Percentiles rank a stretch among this genome's conserved stretches.
phyloP scores from a whole-genome alignment of 2,888 invertebrate genomes.

The Osedax frankpressi region DNA sequence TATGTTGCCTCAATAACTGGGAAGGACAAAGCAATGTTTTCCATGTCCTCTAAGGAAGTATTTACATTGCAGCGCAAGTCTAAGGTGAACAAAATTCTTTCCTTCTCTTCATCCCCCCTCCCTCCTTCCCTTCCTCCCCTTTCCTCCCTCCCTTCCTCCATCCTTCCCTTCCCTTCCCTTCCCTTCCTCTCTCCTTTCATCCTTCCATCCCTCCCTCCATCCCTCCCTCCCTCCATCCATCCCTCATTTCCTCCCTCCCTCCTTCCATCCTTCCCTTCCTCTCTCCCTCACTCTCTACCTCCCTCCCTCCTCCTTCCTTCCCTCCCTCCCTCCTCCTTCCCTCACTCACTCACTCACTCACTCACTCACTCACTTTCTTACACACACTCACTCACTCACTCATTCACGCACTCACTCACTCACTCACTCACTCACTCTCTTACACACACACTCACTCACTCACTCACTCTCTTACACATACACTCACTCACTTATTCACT shows the following conservation, averaged over 20 bases:
- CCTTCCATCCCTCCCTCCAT: conserved; percentile 21
- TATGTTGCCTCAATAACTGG: conserved; percentile 43
- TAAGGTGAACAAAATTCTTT: conserved; percentile 28
- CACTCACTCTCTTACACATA: not conserved
- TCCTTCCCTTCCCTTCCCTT: too few relatives aligned
- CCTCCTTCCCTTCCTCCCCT: not conserved
- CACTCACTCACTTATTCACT: not conserved
- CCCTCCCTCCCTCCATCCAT: conserved; percentile 20
- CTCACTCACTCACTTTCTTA: not conserved
- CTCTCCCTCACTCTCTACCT: too few relatives aligned
- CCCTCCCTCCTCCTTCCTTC: too few relatives aligned
- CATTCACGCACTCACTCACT: too few relatives aligned
- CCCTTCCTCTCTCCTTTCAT: too few relatives aligned
- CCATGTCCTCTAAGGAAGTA: conserved; percentile 37
- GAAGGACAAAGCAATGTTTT: conserved; percentile 39
- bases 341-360: not conserved
- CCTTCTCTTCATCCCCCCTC: not conserved
- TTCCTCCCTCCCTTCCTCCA: too few relatives aligned
- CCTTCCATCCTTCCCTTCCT: not conserved
- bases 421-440: too few relatives aligned
- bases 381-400: not conserved
- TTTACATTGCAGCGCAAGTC: conserved; percentile 40
- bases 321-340: too few relatives aligned
- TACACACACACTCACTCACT: too few relatives aligned
- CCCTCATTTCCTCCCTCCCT: not conserved